A percentile compares a stretch with the other conserved stretches of the same genome.
Evolutionary conservation across 2,888 invertebrate genomes (phyloP).

Genomic region (Antheraea yamamai): DNA sequence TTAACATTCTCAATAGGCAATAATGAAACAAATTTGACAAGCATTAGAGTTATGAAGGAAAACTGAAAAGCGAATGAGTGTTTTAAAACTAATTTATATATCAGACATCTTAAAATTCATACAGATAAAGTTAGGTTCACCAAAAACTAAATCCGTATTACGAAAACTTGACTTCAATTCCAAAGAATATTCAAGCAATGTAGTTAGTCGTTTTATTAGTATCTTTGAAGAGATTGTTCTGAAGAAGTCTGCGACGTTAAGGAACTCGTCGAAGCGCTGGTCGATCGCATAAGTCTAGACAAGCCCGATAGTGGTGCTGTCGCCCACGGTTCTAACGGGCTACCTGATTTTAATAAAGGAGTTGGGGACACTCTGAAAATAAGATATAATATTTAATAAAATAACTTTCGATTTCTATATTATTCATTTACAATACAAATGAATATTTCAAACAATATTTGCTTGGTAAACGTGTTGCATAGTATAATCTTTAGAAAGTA

Average conservation of each 20-base stretch:
- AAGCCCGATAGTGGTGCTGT: conserved; percentile 68
- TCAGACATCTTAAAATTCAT: too few species aligned
- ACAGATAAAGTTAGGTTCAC: too few species aligned
- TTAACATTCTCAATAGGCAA: background rate
- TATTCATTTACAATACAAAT: too few species aligned
- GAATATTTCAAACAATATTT: too few species aligned
- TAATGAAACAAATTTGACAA: background rate
- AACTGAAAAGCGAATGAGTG: too few species aligned
- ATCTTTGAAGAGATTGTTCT: conserved; percentile 42
- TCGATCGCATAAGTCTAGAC: conserved; percentile 63
- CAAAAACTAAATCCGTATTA: background rate
- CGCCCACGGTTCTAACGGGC: conserved; percentile 74
- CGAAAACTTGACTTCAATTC: background rate
- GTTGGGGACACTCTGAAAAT: conserved; percentile 59
- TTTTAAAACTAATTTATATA: too few species aligned
- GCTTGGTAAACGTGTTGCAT: too few species aligned
- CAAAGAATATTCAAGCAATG: background rate
- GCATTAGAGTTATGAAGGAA: too few species aligned
- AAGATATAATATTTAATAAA: background rate
- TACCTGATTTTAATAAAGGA: conserved; percentile 53
- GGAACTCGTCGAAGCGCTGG: conserved; percentile 63
- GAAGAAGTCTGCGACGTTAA: conserved; percentile 53
- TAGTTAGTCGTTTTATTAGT: conserved; percentile 1
- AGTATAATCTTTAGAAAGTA: too few species aligned
- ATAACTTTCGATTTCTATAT: too few species aligned